Base-by-base conservation (phyloP, 2,797 vertebrate species). In the Cossypha heuglini region DNA sequence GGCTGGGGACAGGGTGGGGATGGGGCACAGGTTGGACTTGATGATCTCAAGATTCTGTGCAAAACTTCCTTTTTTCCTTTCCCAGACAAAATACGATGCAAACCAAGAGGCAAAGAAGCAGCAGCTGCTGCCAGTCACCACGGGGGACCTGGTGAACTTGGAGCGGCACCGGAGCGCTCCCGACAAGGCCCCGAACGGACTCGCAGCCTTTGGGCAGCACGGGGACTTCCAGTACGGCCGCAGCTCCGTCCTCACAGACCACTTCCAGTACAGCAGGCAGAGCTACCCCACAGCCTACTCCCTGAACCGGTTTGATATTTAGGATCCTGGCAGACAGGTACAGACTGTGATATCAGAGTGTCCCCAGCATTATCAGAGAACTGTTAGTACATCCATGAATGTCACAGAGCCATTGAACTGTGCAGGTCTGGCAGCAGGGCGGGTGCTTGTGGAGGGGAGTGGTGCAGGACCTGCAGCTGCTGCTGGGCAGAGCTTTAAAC, bases 71-170 rank as follows among this genome's bases (percentile, higher is more conserved):
- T 58, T 48, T 26, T 91, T 86, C 96, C 45, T 92, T 69, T 62
- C 29, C 73, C 96, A 99, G 99, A 99, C 99, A 63, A 99, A 99
- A 95, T 99, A 99, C 0, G 99, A 99, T 4, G 98, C 98, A 5
- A 99, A 98, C 97, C 98, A 98, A 94, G 98, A 98, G 57, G 98
- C 98, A 38, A 98, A 98, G 97, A 99, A 99, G 97, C 99, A 99
- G 97, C 99, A 99, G 95, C 95, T 99, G 69, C 98, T 99, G 84
- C 99, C 99, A 0, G 73, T 98, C 48, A 95, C 98, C 11, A 96
- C 98, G 1, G 98, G 98, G 73, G 99, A 99, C 93, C 96, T 98
- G 58, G 89, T 98, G 82, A 97, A 97, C 57, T 97, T 98, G 61
- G 98, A 99, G 22, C 96, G 97, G 43, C 97, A 94, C 29, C 86